Conservation (phyloP, 2,113 vertebrate genomes). For the Sprattus sprattus region DNA sequence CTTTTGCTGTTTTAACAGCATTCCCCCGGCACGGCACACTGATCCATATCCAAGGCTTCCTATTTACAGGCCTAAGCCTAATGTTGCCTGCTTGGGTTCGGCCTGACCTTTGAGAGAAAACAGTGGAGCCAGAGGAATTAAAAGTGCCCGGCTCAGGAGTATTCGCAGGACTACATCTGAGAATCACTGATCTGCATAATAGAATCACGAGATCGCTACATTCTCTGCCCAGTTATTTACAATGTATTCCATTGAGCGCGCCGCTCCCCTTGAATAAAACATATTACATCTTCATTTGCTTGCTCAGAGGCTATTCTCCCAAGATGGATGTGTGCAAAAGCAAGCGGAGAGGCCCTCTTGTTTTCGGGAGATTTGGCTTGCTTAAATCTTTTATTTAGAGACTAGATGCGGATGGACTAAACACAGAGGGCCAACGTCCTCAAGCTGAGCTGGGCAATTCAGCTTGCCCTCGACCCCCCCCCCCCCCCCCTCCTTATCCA, state of each 20-base stretch:
- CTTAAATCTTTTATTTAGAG: slow-evolving; percentile 35
- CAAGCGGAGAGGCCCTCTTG: neutral
- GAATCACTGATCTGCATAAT: slow-evolving; percentile 37
- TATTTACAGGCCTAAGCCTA: slow-evolving; percentile 34
- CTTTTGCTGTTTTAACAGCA: neutral
- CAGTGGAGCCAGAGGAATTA: slow-evolving; percentile 37
- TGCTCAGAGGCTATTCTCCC: slow-evolving; percentile 1
- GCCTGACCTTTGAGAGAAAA: slow-evolving; percentile 45
- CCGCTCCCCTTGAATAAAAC: slow-evolving; percentile 38
- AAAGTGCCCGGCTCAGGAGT: slow-evolving; percentile 27
- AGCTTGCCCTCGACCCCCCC: too few relatives aligned
- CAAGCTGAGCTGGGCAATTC: neutral
- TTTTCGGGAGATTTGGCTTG: slow-evolving; percentile 22
- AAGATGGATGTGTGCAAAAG: neutral
- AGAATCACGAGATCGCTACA: slow-evolving; percentile 31
- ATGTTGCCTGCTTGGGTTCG: neutral
- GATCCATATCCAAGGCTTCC: slow-evolving; percentile 16
- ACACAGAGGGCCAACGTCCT: neutral
- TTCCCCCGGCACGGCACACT: slow-evolving; percentile 17
- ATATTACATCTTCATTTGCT: slow-evolving; percentile 23
- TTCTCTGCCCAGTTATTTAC: slow-evolving; percentile 3
- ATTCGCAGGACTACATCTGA: neutral
- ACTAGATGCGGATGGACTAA: neutral
- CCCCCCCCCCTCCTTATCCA: too few relatives aligned
- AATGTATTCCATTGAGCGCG: slow-evolving; percentile 8